These are phyloP conservation scores for Nesospiza acunhae DNA, from an alignment of 2,113 vertebrate species.

Conservation along the genomic window DNA sequence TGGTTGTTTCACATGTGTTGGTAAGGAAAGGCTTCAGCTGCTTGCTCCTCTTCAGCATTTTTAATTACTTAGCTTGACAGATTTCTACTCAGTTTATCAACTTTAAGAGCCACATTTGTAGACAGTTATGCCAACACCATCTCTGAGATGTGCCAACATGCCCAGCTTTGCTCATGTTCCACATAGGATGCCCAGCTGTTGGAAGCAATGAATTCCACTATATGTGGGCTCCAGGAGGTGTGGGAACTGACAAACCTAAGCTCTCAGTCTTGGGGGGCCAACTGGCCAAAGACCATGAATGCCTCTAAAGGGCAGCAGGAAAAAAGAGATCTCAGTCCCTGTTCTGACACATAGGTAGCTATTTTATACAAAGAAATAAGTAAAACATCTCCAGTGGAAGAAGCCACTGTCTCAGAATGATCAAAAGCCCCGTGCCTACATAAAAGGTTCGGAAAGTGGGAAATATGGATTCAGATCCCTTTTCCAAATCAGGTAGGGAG, in stretches of 20 bases:
- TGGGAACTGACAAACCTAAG: neutral
- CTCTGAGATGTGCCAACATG: neutral
- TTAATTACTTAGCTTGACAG: neutral
- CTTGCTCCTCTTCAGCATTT: neutral
- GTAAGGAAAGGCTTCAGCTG: neutral
- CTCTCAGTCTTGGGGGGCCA: neutral
- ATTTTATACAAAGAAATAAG: neutral
- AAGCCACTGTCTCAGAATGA: neutral
- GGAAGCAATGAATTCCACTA: neutral
- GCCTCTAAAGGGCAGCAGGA: neutral
- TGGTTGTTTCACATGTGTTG: neutral
- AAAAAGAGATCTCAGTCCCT: neutral
- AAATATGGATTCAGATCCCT: neutral
- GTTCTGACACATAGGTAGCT: neutral
- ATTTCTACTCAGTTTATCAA: neutral
- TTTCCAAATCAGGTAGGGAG: neutral
- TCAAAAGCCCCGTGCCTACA: neutral
- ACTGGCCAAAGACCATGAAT: neutral
- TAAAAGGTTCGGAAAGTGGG: neutral
- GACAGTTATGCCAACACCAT: neutral
- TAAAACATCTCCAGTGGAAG: neutral
- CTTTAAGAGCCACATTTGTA: neutral
- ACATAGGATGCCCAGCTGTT: neutral
- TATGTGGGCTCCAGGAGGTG: neutral
- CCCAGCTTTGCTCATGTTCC: neutral